Evolutionary conservation across 1,140 invertebrate genomes (phyloP), one percentile per base, ranked within the genome.

Genomic region (Cephus cinctus): DNA sequence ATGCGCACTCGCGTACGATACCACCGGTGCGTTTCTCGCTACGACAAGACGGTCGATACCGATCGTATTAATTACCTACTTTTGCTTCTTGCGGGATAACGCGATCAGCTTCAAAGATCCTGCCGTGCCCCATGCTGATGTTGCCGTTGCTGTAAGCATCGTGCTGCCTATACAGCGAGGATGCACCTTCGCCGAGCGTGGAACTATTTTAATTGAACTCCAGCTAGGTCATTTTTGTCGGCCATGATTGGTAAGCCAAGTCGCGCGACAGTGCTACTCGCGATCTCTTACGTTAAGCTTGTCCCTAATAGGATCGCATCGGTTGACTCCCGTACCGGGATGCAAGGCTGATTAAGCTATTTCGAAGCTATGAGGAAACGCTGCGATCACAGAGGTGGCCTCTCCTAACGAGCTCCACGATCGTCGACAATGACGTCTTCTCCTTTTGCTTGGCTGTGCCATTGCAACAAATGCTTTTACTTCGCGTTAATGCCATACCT

Each of bases 141-240:
- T n/a, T n/a, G n/a, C n/a, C n/a, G n/a, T n/a, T n/a, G n/a, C n/a
- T n/a, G n/a, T n/a, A n/a, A n/a, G n/a, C n/a, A n/a, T n/a, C n/a
- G n/a, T n/a, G n/a, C n/a, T n/a, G n/a, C n/a, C n/a, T n/a, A n/a
- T n/a, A n/a, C n/a, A n/a, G n/a, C n/a, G n/a, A n/a, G n/a, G n/a
- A n/a, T n/a, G n/a, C n/a, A n/a, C n/a, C n/a, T n/a, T n/a, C n/a
- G n/a, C n/a, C n/a, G 30, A 54, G 46, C 56, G 50, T 54, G 52
- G 41, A 58, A 54, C 47, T 54, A 58, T 58, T 58, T 58, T 58
- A 58, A 58, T 58, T 58, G 56, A 58, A 50, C 32, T 22, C 23
- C 12, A 14, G 27, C 30, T 21, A 4, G 12, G 20, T 32, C 31
- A 38, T 47, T 47, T 47, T 47, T 36, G 3, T 19, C 20, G 34